These are phyloP conservation scores for Neelides sp. DNA, from an alignment of 1,140 invertebrate genomes.

Conservation along the genomic window DNA sequence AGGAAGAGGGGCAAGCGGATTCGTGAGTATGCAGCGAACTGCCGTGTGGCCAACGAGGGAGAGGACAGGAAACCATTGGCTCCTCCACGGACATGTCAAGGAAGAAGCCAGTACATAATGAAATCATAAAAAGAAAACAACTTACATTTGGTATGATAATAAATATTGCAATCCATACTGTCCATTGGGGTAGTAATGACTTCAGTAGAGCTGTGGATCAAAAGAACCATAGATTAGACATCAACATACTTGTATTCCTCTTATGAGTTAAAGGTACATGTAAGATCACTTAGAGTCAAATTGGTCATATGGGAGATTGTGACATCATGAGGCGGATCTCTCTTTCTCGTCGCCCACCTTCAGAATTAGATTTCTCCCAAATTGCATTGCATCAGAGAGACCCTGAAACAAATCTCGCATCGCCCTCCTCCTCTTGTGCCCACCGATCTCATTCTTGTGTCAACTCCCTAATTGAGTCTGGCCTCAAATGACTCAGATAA, in stretches of 20 bases:
- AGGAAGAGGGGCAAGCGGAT: too few species aligned
- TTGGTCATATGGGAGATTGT: slow-evolving; percentile 8
- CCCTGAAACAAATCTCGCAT: too few species aligned
- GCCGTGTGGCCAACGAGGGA: too few species aligned
- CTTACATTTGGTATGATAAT: slow-evolving; percentile 28
- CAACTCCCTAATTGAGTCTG: too few species aligned
- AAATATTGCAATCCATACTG: slow-evolving; percentile 27
- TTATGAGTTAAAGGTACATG: background rate
- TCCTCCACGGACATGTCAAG: too few species aligned
- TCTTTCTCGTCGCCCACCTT: slow-evolving; percentile 12
- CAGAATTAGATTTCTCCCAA: slow-evolving; percentile 10
- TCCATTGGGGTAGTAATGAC: slow-evolving; percentile 26
- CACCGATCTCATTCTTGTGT: too few species aligned
- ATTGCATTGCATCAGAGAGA: slow-evolving; percentile 6
- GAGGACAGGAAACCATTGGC: too few species aligned
- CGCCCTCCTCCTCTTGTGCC: too few species aligned
- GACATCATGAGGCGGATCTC: slow-evolving; percentile 14
- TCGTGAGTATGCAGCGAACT: too few species aligned
- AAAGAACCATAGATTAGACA: background rate
- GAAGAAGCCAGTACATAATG: too few species aligned
- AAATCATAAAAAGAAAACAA: slow-evolving; percentile 10
- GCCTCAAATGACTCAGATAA: too few species aligned
- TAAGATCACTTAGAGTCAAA: slow-evolving; percentile 1
- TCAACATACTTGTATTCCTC: background rate
- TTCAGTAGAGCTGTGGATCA: slow-evolving; percentile 23